Evolutionary conservation across 2,797 vertebrate genomes (phyloP).

Genomic region (Remorina albescens): DNA sequence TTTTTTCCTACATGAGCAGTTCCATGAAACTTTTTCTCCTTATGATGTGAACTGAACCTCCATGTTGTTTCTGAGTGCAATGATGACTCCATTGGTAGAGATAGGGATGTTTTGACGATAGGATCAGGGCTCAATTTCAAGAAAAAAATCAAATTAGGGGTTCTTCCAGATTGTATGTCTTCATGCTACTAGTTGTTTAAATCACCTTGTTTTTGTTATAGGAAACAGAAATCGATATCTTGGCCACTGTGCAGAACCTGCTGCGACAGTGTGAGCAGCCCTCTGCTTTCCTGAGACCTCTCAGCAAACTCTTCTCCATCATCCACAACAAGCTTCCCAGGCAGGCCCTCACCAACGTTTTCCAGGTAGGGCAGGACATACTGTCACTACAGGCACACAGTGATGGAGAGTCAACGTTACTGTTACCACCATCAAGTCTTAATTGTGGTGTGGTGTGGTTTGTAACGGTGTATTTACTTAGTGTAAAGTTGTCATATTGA

Average conservation of each 20-base stretch:
- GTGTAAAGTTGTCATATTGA: neutral
- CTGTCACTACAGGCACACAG: neutral
- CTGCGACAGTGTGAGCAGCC: slow-evolving; percentile 88
- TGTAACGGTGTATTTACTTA: neutral
- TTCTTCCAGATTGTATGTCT: neutral
- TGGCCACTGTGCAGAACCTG: slow-evolving; percentile 94
- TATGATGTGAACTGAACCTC: neutral
- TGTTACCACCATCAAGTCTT: neutral
- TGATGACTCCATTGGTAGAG: too few relatives aligned
- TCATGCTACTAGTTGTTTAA: neutral
- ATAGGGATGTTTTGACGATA: too few relatives aligned
- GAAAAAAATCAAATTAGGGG: too few relatives aligned
- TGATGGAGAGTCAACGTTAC: neutral
- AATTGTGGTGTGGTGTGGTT: neutral
- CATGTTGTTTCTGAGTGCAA: neutral
- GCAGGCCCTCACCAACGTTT: slow-evolving; percentile 89
- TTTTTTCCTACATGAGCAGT: neutral
- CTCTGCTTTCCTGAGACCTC: slow-evolving; percentile 88
- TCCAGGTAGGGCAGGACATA: slow-evolving; percentile 86
- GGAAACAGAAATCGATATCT: slow-evolving; percentile 93
- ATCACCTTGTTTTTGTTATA: slow-evolving; percentile 62
- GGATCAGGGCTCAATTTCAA: too few relatives aligned
- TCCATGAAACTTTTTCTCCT: too few relatives aligned
- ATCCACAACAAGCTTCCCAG: slow-evolving; percentile 91
- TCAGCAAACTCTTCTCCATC: slow-evolving; percentile 92